phyloP scores from a whole-genome alignment of 1,140 invertebrate genomes.

The Drosophila sp. region DNA sequence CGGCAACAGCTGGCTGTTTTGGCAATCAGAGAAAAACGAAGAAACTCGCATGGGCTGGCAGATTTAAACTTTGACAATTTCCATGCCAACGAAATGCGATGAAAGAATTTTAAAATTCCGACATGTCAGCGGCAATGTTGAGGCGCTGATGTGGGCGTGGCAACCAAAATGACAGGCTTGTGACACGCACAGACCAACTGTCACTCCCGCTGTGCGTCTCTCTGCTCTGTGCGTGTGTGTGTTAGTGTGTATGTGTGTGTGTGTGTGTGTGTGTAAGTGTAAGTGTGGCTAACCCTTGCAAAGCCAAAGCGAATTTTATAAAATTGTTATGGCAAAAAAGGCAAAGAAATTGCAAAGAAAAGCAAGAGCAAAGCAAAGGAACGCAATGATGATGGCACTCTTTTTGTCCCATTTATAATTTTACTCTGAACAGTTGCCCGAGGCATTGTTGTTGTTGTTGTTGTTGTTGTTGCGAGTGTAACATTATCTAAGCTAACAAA shows the following conservation, averaged over 20 bases:
- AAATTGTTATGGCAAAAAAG: constrained; percentile 65
- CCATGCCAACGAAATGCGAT: constrained; percentile 69
- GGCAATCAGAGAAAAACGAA: constrained; percentile 40
- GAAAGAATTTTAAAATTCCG: constrained; percentile 77
- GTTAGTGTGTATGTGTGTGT: constrained; percentile 16
- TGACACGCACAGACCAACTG: constrained; percentile 82
- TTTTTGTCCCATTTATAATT: constrained; percentile 35
- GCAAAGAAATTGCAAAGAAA: constrained; percentile 34
- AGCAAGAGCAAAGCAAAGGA: constrained; percentile 48
- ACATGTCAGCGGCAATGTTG: constrained; percentile 58
- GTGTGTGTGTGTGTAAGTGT: constrained; percentile 24
- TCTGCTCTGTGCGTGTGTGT: neutral
- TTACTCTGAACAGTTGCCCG: constrained; percentile 22
- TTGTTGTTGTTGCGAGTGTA: constrained; percentile 51
- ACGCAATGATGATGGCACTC: constrained; percentile 63
- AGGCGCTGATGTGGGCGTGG: constrained; percentile 50
- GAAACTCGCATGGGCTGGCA: constrained; percentile 11
- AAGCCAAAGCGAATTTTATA: constrained; percentile 67
- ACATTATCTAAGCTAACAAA: constrained; percentile 83
- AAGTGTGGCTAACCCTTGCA: constrained; percentile 70
- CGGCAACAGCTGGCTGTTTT: constrained; percentile 66
- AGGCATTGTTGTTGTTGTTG: constrained; percentile 27
- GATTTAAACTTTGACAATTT: constrained; percentile 80
- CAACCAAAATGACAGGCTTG: constrained; percentile 72
- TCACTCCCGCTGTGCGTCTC: constrained; percentile 63